Evolutionary conservation across 2,113 vertebrate genomes (phyloP).

Genomic region (Camarhynchus parvulus): DNA sequence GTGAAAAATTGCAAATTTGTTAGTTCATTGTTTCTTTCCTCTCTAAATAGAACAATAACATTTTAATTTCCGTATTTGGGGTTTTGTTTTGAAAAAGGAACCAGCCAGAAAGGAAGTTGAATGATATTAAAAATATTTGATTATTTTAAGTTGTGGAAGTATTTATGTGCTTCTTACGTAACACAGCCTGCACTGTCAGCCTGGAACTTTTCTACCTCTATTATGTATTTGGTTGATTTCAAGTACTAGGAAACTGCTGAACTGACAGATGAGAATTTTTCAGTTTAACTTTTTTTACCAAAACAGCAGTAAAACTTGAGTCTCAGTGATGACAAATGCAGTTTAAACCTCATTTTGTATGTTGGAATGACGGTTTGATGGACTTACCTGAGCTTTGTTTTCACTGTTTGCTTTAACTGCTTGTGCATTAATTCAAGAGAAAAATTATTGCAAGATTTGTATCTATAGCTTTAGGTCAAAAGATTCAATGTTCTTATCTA

Average conservation of each 20-base stretch:
- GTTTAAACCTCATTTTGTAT: background rate
- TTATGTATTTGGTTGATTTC: background rate
- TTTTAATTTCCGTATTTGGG: background rate
- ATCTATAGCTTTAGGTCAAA: conserved; percentile 7
- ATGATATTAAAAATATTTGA: background rate
- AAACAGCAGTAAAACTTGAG: background rate
- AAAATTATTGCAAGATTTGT: background rate
- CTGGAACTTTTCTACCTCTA: background rate
- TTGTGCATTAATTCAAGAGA: background rate
- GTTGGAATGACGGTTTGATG: background rate
- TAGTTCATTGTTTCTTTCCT: background rate
- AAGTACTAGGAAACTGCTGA: background rate
- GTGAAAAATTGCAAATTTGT: background rate
- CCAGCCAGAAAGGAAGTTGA: background rate
- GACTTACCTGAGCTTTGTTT: background rate
- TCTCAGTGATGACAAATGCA: background rate
- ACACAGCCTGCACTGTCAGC: background rate
- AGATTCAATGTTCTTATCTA: background rate
- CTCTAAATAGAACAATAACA: background rate
- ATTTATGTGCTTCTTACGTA: background rate
- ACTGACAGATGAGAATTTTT: background rate
- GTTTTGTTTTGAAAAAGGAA: background rate
- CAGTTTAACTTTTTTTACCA: conserved; percentile 25
- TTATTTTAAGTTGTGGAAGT: conserved; percentile 26
- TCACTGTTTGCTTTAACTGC: conserved; percentile 9